Base-by-base conservation (phyloP, 2,113 vertebrate species). In the Noctilio leporinus region DNA sequence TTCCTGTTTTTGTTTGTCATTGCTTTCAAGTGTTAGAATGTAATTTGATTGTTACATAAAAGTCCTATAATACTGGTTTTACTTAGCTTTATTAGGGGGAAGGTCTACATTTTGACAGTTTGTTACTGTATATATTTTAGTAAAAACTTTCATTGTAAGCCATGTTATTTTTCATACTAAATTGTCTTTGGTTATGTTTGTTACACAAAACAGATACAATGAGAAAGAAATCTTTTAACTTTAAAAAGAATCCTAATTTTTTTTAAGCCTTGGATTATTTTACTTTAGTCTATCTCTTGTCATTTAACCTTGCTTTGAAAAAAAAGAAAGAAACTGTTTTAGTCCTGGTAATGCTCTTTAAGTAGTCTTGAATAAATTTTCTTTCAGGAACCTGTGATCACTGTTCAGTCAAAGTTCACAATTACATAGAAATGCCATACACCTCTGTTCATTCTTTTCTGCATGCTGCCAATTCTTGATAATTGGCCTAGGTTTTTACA, bases 401-500 rank as follows among this genome's bases (percentile, higher is more conserved):
- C 84, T 92, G 38, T 81, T 96, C 12, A 43, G 10, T 77, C 55
- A 69, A 95, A 85, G 45, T 87, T 30, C 70, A 92, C 47, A 87
- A 90, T 92, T 95, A 38, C 12, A 35, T 90, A 94, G 86, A 28
- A 49, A n/a, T 73, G 43, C 40, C n/a, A 86, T 86, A 43, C 4
- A 55, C 5, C 7, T 75, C 19, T 59, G 0, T 82, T 88, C 45
- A 96, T 92, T 93, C 26, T 95, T 88, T 93, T 45, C 45, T 96
- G 38, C 6, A 55, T 78, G 55, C 7, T 30, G 35, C 65, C 89
- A 78, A 69, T 82, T 89, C 15, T 75, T 90, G 75, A 38, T 92
- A 85, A 92, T 70, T 86, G 70, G 15, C 83, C n/a, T 64, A 91
- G 45, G 70, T 97, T 94, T 96, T 92, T 93, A 17, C 64, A 93